Conservation (phyloP, 2,888 invertebrate genomes). For the Pheosia tremula region DNA sequence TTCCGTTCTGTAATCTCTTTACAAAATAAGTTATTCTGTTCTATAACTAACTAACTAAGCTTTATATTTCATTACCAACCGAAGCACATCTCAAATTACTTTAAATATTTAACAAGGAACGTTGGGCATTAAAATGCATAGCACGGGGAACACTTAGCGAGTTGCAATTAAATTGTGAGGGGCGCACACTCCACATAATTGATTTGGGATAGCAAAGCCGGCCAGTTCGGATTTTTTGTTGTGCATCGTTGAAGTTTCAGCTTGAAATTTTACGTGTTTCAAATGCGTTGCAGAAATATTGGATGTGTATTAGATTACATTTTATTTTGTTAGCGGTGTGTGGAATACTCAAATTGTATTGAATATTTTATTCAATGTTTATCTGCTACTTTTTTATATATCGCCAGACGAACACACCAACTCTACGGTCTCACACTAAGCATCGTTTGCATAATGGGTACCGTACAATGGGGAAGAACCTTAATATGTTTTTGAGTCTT, state of each 20-base stretch:
- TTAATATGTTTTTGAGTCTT: too few species aligned
- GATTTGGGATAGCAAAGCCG: slow-evolving; percentile 42
- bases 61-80: background rate
- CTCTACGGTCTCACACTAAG: too few species aligned
- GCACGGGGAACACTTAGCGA: slow-evolving; percentile 44
- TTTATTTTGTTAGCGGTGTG: background rate
- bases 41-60: background rate
- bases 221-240: slow-evolving; percentile 3
- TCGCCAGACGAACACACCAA: too few species aligned
- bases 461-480: too few species aligned
- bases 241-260: background rate
- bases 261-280: slow-evolving; percentile 1
- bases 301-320: background rate
- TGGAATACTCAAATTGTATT: background rate
- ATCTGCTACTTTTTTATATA: too few species aligned
- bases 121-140: slow-evolving; percentile 46
- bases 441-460: too few species aligned
- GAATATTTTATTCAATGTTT: too few species aligned
- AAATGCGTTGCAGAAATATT: slow-evolving; percentile 4
- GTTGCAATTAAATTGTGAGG: slow-evolving; percentile 51
- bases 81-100: slow-evolving; percentile 1
- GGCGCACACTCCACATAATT: slow-evolving; percentile 42
- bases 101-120: slow-evolving; percentile 2
- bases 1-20: too few species aligned
- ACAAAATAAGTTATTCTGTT: background rate